Conservation (phyloP, 2,888 invertebrate genomes). For the Cheilosia impressa region DNA sequence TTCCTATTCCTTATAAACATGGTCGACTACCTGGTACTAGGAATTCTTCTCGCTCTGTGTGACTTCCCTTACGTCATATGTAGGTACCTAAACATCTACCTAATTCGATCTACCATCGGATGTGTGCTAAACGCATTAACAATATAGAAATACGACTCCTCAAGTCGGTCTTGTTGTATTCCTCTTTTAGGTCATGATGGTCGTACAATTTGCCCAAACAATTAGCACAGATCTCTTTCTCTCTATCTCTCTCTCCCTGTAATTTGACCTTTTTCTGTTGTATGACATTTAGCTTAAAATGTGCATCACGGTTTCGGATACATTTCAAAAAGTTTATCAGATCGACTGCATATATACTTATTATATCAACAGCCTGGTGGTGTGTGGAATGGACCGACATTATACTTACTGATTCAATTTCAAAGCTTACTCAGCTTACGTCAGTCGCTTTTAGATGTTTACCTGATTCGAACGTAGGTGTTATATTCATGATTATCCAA, state of each 20-base stretch:
- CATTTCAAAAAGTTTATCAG: neutral
- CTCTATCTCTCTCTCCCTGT: neutral
- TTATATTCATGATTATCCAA: constrained; percentile 42
- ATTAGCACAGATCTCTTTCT: constrained; percentile 56
- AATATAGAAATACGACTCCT: constrained; percentile 28
- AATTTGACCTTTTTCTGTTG: neutral
- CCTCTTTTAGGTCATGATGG: constrained; percentile 29
- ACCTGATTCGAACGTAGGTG: constrained; percentile 32
- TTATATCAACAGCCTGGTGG: neutral
- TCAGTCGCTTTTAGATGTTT: constrained; percentile 23
- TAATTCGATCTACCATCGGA: constrained; percentile 28
- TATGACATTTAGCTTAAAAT: constrained; percentile 6
- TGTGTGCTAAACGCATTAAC: constrained; percentile 54
- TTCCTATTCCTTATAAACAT: constrained; percentile 8
- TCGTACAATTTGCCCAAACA: constrained; percentile 44
- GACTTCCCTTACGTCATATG: constrained; percentile 29
- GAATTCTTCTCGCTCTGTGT: constrained; percentile 23
- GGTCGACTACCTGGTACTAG: constrained; percentile 37
- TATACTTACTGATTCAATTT: neutral
- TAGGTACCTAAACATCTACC: constrained; percentile 9
- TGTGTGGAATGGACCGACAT: neutral
- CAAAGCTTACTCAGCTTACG: constrained; percentile 15
- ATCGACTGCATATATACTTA: neutral
- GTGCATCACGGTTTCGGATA: constrained; percentile 39
- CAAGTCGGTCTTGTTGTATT: constrained; percentile 10